These are phyloP conservation scores for Trichonephila inaurata DNA, from an alignment of 1,140 invertebrate species.

Conservation along the genomic window DNA sequence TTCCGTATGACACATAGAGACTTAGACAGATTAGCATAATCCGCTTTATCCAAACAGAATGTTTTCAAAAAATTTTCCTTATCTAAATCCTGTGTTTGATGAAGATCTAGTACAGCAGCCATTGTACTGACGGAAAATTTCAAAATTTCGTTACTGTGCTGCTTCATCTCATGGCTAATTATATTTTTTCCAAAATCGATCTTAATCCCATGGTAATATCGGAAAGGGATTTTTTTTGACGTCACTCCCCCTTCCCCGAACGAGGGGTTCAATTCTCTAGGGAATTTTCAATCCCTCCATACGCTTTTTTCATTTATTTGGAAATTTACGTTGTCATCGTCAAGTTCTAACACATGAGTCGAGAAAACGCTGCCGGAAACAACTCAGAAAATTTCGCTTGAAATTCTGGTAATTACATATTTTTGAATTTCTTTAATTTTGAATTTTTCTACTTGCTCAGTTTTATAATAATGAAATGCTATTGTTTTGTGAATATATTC, in stretches of 20 bases:
- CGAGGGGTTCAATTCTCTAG: not conserved
- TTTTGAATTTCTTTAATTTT: too few relatives aligned
- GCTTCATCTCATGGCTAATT: not conserved
- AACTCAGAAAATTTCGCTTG: too few relatives aligned
- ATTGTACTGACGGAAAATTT: not conserved
- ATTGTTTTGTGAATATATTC: too few relatives aligned
- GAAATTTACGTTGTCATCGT: not conserved
- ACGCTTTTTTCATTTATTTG: not conserved
- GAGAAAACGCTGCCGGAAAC: too few relatives aligned
- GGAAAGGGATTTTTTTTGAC: not conserved
- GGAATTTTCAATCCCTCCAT: not conserved
- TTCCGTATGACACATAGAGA: too few relatives aligned
- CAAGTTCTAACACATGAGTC: too few relatives aligned
- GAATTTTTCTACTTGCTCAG: too few relatives aligned
- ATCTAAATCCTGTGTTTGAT: not conserved
- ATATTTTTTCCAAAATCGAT: not conserved
- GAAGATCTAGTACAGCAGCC: not conserved
- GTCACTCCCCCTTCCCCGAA: not conserved
- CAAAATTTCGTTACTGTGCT: not conserved
- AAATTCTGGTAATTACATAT: too few relatives aligned
- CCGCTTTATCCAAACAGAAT: not conserved
- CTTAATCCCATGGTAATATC: not conserved
- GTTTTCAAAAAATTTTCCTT: not conserved
- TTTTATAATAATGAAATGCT: too few relatives aligned
- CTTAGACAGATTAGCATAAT: not conserved